Evolutionary conservation across 2,113 vertebrate species (phyloP).

Genomic region (Nothocercus julius): DNA sequence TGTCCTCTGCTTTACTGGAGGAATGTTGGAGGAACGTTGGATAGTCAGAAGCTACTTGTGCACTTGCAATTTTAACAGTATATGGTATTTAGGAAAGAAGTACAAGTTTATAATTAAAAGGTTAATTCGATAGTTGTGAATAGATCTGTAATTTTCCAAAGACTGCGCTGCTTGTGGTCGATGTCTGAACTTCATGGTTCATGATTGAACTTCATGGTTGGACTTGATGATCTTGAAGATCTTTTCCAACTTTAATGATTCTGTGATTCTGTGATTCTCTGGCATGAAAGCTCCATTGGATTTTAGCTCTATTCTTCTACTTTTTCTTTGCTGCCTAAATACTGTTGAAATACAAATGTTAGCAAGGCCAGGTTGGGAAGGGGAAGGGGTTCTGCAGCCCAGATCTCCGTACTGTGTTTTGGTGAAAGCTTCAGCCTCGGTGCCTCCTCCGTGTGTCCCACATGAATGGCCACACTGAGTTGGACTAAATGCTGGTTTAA

Average conservation of each 20-base stretch:
- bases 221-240: too few relatives aligned
- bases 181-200: background rate
- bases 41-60: background rate
- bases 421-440: background rate
- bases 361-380: background rate
- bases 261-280: background rate
- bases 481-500: background rate
- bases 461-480: background rate
- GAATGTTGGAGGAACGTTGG: background rate
- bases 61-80: background rate
- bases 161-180: background rate
- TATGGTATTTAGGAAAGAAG: background rate
- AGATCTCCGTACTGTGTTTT: fast-evolving
- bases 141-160: background rate
- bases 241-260: too few relatives aligned
- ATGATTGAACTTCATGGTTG: too few relatives aligned
- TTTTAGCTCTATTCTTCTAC: background rate
- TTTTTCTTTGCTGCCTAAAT: background rate
- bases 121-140: background rate
- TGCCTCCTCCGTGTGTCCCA: background rate
- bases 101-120: background rate
- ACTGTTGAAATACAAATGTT: background rate
- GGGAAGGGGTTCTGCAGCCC: background rate
- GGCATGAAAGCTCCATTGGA: background rate
- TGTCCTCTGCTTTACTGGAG: background rate